phyloP scores from a whole-genome alignment of 2,888 invertebrate genomes.

The Parapristionchus giblindavisi region DNA sequence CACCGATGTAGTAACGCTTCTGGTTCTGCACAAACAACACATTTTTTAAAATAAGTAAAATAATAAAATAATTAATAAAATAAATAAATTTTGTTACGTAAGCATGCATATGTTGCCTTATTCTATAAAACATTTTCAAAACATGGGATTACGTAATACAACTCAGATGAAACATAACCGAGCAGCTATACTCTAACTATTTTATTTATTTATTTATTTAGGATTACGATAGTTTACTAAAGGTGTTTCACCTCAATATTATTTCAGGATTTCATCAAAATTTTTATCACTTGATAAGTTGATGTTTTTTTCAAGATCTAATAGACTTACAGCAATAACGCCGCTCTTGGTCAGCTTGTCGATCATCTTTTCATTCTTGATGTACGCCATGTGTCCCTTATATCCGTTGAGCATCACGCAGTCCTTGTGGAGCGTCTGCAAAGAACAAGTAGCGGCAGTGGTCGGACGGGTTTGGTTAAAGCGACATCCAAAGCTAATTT shows the following conservation, averaged over 20 bases:
- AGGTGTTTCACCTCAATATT: background rate
- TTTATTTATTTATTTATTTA: no score
- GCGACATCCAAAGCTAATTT: no score
- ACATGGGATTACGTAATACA: no score
- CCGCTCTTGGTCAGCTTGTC: background rate
- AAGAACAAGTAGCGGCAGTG: background rate
- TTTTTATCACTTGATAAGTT: background rate
- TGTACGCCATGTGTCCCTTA: constrained; percentile 11
- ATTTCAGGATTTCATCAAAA: no score
- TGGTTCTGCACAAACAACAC: background rate
- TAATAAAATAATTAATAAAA: background rate
- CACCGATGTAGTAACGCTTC: constrained; percentile 25
- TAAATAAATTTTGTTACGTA: background rate
- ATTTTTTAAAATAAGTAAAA: background rate
- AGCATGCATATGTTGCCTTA: no score
- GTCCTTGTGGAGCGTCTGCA: constrained; percentile 16
- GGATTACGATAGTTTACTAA: no score
- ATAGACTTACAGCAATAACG: background rate
- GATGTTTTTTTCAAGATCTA: background rate
- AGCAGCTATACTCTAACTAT: no score
- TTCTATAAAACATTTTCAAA: no score
- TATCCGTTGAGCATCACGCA: constrained; percentile 34
- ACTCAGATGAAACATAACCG: no score
- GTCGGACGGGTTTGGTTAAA: no score
- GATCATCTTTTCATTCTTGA: background rate